A percentile compares a stretch with the other conserved stretches of the same genome.
phyloP scores from a whole-genome alignment of 2,888 invertebrate species.

The Sarcophaga rosellei region DNA sequence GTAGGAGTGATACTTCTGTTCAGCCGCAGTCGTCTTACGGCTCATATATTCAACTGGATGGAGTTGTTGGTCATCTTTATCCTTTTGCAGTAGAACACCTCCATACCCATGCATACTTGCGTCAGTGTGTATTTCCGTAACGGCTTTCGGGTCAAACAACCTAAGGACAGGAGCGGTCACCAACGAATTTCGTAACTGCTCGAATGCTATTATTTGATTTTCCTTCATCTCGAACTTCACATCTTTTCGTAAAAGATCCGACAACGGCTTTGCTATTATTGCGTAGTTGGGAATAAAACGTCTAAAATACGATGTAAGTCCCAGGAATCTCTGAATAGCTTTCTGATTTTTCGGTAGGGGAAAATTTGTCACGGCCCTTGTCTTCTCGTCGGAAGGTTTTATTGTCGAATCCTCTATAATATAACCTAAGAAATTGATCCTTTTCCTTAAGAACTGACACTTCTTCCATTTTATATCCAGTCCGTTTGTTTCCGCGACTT shows the following conservation, averaged over 20 bases:
- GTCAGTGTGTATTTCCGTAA: constrained; percentile 36
- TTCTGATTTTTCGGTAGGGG: constrained; percentile 44
- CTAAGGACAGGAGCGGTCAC: constrained; percentile 11
- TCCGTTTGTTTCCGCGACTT: not conserved
- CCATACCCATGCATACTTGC: constrained; percentile 29
- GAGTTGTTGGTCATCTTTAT: not conserved
- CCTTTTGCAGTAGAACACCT: constrained; percentile 22
- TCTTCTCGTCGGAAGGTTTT: constrained; percentile 12
- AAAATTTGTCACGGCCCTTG: constrained; percentile 40
- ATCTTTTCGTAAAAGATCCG: not conserved
- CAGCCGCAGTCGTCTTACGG: not conserved
- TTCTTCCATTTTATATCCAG: not conserved
- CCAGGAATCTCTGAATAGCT: constrained; percentile 52
- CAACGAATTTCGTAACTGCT: too few relatives aligned
- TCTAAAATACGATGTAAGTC: constrained; percentile 56
- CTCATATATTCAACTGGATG: constrained; percentile 32
- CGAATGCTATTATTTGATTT: too few relatives aligned
- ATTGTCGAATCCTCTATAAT: constrained; percentile 29
- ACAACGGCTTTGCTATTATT: too few relatives aligned
- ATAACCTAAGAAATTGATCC: constrained; percentile 31
- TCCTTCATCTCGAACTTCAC: too few relatives aligned
- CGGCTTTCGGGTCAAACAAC: constrained; percentile 15
- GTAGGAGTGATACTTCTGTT: constrained; percentile 37
- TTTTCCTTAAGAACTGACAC: constrained; percentile 17
- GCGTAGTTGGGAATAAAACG: too few relatives aligned